Conservation (phyloP, 2,113 vertebrate species). For the Loxodonta africana region DNA sequence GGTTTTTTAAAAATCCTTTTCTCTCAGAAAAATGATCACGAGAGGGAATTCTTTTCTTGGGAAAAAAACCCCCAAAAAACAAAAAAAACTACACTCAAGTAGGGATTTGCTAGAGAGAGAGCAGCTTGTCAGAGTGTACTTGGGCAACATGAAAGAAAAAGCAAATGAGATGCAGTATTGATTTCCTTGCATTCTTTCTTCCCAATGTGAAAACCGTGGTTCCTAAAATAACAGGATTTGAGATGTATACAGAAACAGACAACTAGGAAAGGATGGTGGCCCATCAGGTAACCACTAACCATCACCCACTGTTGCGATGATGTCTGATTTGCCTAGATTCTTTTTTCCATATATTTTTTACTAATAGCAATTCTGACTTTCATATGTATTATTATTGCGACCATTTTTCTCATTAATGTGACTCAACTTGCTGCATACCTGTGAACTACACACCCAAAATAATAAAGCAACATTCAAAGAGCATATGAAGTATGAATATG, state of each 20-base stretch:
- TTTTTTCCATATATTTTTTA: accelerated
- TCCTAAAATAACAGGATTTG: neutral
- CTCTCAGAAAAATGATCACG: neutral
- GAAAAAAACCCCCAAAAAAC: too few species aligned
- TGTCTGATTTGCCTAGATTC: neutral
- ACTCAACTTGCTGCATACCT: neutral
- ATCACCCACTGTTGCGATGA: neutral
- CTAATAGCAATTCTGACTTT: too few species aligned
- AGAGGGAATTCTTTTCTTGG: neutral
- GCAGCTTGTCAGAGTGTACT: neutral
- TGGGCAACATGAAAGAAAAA: neutral
- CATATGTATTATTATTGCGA: neutral
- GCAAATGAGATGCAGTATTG: neutral
- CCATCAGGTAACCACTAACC: accelerated
- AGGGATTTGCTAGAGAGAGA: neutral
- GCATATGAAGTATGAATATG: neutral
- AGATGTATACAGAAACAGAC: neutral
- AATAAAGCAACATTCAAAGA: neutral
- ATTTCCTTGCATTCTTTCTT: neutral
- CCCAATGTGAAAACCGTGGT: accelerated
- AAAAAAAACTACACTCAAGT: neutral
- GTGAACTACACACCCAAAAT: too few species aligned
- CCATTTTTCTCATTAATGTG: too few species aligned
- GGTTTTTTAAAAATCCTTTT: neutral
- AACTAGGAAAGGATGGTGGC: neutral